Base-by-base conservation (phyloP, 2,888 invertebrate species). In the Orchesellides sinensis region DNA sequence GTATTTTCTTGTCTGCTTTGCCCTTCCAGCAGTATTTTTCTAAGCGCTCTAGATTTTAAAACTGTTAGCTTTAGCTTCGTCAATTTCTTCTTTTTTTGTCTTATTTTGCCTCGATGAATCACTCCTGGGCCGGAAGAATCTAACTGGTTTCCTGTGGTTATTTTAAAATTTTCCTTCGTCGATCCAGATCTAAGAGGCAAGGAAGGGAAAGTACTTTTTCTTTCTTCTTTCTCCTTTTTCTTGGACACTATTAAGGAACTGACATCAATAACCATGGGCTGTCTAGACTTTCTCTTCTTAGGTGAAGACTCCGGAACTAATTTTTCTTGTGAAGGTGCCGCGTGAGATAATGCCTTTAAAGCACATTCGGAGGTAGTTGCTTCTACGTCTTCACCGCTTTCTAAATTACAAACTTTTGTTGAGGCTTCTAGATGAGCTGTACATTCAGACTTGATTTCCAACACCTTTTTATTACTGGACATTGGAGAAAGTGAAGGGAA, bases 61-160 rank as follows among this genome's bases (percentile, higher is more conserved):
- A 88, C 88, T 6, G 90, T 90, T 88, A 91, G 91, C 87, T 91
- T 91, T 69, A 92, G 85, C 6, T 90, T 89, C 65, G 90, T 90
- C 5, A 90, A 90, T 85, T 90, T 91, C 86, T 91, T 91, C 27
- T 89, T 87, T 25, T 87, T 87, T 84, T 91, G 91, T 47, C 91
- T 87, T 74, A 91, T 91, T 88, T 92, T 92, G 0, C 92, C 92
- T 74, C 91, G 86, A 40, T 83, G 75, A 32, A 87, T 88, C 8
- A 86, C 32, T 2, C 65, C 75, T 19, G 86, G 84, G 8, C 86
- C 88, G 8, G 88, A 87, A 10, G 87, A 84, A 49, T 88, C 88
- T 17, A 88, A 35, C 4, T 73, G 68, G 78, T 88, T 88, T 72
- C 88, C 88, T 6, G 79, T 19, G 23, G 88, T 87, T 2, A 79